Evolutionary conservation across 2,888 invertebrate species (phyloP).

Genomic region (Drosophila putrida): DNA sequence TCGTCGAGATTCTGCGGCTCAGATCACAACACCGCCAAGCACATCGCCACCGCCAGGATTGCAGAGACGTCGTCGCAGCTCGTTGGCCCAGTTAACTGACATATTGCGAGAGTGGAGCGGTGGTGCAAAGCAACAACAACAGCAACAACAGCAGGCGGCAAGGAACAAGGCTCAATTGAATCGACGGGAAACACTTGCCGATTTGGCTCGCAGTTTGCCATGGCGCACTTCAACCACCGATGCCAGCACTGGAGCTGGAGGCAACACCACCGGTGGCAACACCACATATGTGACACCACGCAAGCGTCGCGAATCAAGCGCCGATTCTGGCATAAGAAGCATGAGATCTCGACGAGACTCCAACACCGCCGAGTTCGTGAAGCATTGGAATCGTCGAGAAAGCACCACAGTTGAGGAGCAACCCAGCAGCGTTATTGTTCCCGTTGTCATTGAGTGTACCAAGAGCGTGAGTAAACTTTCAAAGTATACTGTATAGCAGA

Average conservation of each 20-base stretch:
- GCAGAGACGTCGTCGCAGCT: slow-evolving; percentile 92
- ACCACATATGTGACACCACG: slow-evolving; percentile 86
- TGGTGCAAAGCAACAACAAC: slow-evolving; percentile 85
- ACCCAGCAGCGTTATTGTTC: slow-evolving; percentile 60
- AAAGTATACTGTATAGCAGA: not conserved
- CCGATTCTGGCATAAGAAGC: slow-evolving; percentile 93
- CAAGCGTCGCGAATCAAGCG: slow-evolving; percentile 94
- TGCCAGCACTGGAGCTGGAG: slow-evolving; percentile 81
- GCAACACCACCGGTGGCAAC: slow-evolving; percentile 52
- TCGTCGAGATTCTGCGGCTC: slow-evolving; percentile 95
- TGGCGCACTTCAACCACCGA: slow-evolving; percentile 91
- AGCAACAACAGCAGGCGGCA: slow-evolving; percentile 80
- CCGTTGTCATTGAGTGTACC: slow-evolving; percentile 71
- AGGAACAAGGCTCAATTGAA: slow-evolving; percentile 89
- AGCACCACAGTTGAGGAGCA: slow-evolving; percentile 86
- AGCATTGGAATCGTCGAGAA: slow-evolving; percentile 90
- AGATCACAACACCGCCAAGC: slow-evolving; percentile 95
- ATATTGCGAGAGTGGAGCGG: slow-evolving; percentile 95
- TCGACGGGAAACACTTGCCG: slow-evolving; percentile 94
- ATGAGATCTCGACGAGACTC: slow-evolving; percentile 91
- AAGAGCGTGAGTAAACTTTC: slow-evolving; percentile 66
- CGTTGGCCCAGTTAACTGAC: slow-evolving; percentile 95
- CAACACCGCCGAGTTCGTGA: slow-evolving; percentile 90
- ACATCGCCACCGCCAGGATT: slow-evolving; percentile 88
- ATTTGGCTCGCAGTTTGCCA: slow-evolving; percentile 93